A percentile compares a stretch with the other conserved stretches of the same genome.
phyloP scores from a whole-genome alignment of 2,888 invertebrate genomes.

The Encarsia formosa region DNA sequence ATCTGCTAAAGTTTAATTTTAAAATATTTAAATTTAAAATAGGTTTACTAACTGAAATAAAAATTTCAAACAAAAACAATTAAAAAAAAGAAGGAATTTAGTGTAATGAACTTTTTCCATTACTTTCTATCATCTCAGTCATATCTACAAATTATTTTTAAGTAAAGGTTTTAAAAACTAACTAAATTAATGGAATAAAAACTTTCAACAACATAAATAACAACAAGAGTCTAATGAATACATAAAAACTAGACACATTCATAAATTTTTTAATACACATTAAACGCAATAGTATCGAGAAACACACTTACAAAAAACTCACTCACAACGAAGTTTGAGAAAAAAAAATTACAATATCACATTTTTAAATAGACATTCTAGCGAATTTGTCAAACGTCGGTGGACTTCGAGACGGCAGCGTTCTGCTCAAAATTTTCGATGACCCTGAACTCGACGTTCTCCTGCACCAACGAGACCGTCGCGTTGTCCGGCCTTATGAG shows the following conservation, averaged over 20 bases:
- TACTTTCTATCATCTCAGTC: too few species aligned
- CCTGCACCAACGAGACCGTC: conserved; percentile 12
- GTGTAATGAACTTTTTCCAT: not conserved
- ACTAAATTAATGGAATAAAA: too few species aligned
- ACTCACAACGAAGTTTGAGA: not conserved
- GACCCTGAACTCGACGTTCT: not conserved
- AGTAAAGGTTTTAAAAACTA: too few species aligned
- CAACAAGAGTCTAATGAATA: too few species aligned
- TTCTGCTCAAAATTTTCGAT: conserved; percentile 27
- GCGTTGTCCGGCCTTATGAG: not conserved
- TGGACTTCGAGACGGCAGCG: conserved; percentile 37
- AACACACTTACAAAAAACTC: not conserved
- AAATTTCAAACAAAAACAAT: not conserved
- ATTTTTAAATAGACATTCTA: not conserved
- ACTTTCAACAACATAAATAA: too few species aligned
- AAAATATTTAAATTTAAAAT: too few species aligned
- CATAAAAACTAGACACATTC: too few species aligned
- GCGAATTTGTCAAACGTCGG: conserved; percentile 32
- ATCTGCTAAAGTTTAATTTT: not conserved
- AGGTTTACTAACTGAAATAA: too few species aligned
- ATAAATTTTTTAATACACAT: not conserved
- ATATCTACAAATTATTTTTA: too few species aligned
- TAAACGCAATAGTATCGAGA: not conserved
- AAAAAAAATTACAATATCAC: too few species aligned
- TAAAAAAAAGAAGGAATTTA: not conserved